These are phyloP conservation scores for Musca domestica DNA, from an alignment of 1,140 invertebrate genomes.

Conservation along the genomic window DNA sequence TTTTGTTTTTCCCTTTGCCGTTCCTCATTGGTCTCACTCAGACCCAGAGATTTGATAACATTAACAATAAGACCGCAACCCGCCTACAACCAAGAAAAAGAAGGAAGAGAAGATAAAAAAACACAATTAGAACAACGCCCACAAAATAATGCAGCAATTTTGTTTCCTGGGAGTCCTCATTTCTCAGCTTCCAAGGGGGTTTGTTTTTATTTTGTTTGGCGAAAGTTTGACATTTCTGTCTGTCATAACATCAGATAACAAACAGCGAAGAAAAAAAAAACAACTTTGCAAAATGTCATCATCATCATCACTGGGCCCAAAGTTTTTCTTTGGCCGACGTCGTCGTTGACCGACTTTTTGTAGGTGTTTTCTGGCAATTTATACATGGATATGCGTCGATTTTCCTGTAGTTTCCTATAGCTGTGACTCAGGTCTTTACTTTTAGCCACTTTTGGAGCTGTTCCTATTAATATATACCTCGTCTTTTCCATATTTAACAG, in stretches of 20 bases:
- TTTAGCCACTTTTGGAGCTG: background rate
- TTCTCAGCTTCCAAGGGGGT: background rate
- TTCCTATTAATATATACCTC: slow-evolving; percentile 59
- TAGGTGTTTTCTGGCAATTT: background rate
- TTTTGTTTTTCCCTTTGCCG: slow-evolving; percentile 90
- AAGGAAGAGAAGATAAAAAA: slow-evolving; percentile 5
- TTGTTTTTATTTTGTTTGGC: slow-evolving; percentile 23
- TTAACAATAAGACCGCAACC: slow-evolving; percentile 73
- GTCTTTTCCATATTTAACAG: slow-evolving; percentile 78
- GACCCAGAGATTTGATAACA: slow-evolving; percentile 85
- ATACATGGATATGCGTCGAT: no score
- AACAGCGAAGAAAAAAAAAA: background rate
- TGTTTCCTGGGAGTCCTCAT: background rate
- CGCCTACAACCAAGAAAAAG: slow-evolving; percentile 21
- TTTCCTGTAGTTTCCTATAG: background rate
- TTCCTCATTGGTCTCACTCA: slow-evolving; percentile 92
- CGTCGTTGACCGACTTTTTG: background rate
- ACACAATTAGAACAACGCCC: slow-evolving; percentile 16
- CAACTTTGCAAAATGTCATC: slow-evolving; percentile 18
- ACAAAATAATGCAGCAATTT: background rate
- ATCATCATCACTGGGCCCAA: background rate
- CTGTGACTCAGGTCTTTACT: background rate
- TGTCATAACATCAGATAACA: background rate
- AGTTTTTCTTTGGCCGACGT: background rate
- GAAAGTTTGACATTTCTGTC: slow-evolving; percentile 11